Base-by-base conservation (phyloP, 1,140 invertebrate species). In the Sarcophaga peregrina region DNA sequence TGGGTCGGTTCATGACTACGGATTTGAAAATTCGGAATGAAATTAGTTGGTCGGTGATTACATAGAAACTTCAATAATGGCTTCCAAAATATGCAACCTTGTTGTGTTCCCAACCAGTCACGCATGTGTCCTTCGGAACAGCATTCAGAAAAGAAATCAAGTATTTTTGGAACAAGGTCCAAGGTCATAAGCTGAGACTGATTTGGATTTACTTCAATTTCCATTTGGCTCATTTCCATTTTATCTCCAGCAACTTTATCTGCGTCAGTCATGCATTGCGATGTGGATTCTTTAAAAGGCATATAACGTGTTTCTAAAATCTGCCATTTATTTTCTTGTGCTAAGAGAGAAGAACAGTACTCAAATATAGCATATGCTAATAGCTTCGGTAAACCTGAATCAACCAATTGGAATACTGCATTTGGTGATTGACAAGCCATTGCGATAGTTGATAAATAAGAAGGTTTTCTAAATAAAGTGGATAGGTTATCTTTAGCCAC, bases 41-140 rank as follows among this genome's bases (percentile, higher is more conserved):
- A 87, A 80, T 89, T 90, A n/a, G 86, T 83, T 82, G 83, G 86
- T 83, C 85, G 89, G 80, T 88, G 91, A 86, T 87, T 93, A 85
- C 95, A 97, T 45, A 97, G 91, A 85, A 96, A 92, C 20, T 93
- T 93, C 2, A 97, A 91, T 54, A 98, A 90, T 5, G 95, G 95
- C 15, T 94, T 92, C 96, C 96, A 97, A 91, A 97, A 98, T 8
- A 93, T 92, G 25, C 94, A 94, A 1, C 96, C 96, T 85, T 96
- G 94, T 78, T 93, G 91, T 6, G 92, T 93, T 6, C 96, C 96
- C 25, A 97, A 92, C 97, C 96, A 98, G 89, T 97, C 95, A 82
- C 96, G 94, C 92, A 97, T 95, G 83, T 93, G 91, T 8, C 95
- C 93, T 86, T 97, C 96, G 10, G 94, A 93, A 89, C 95, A 96